Conservation (phyloP, 2,113 vertebrate species). For the Saimiri boliviensis region DNA sequence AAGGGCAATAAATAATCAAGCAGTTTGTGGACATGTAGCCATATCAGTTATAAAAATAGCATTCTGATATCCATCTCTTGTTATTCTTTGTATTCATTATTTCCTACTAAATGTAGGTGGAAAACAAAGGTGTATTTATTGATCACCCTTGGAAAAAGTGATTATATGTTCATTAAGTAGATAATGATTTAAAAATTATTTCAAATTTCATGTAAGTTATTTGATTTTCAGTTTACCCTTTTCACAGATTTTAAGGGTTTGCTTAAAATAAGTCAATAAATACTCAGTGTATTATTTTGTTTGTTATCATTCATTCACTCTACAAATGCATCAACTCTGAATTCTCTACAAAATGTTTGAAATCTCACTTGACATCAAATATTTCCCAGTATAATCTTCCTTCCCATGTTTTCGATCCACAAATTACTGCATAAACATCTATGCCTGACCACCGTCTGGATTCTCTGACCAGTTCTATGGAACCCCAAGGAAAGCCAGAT, state of each 20-base stretch:
- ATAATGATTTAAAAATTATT: not conserved
- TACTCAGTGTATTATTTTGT: not conserved
- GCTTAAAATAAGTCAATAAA: not conserved
- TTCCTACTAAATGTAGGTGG: not conserved
- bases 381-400: not conserved
- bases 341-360: not conserved
- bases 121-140: not conserved
- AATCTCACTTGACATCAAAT: not conserved
- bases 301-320: not conserved
- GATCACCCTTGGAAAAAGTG: not conserved
- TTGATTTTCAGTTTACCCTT: not conserved
- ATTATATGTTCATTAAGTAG: not conserved
- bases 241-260: not conserved
- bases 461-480: not conserved
- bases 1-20: not conserved
- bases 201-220: not conserved
- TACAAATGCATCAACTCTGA: not conserved
- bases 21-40: fast-evolving
- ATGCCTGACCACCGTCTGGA: not conserved
- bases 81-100: not conserved
- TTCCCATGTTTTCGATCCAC: not conserved
- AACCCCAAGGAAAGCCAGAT: not conserved
- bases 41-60: not conserved
- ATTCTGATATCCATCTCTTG: not conserved
- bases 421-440: not conserved